Evolutionary conservation across 2,888 invertebrate genomes (phyloP), one percentile per base, ranked within the genome.

Genomic region (Ernsta delagoae): DNA sequence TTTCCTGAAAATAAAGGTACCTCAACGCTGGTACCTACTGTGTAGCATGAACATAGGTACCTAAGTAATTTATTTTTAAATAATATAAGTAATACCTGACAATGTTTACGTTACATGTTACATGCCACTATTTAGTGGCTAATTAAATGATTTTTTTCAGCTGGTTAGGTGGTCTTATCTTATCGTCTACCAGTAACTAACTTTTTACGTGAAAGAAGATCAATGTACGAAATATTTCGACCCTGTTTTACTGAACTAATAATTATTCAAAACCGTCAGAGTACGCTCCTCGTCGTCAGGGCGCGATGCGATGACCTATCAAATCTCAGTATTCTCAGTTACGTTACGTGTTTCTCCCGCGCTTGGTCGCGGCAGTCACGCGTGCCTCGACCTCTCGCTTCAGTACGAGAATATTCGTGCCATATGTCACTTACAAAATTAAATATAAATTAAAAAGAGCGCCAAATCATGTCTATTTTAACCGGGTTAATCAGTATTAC

Each of bases 341-440:
- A 48, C 41, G 50, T 54, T 62, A 56, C 56, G 71, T 73, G 73
- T 75, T 77, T 70, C 76, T 76, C 74, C 73, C 75, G 79, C 70
- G 72, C 72, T 73, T 72, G 75, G 72, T 74, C 64, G 67, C 78
- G 81, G 81, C 84, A 84, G 84, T 83, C 82, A 79, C 77, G 79
- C 79, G 81, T 70, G 3, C n/a, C 48, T 7, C 12, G 12, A 4
- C 48, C 12, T 16, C 75, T 62, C 68, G 68, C 57, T 57, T 24
- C 48, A 31, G 24, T 31, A 39, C 61, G 56, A 45, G 61, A 57
- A 48, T 63, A 68, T 63, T 39, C 50, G 62, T 57, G 62, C 68
- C 57, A 59, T 62, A 61, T 24, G 54, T 63, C 41, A 63, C 24
- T 68, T 59, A 56, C 11, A 31, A 62, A 61, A 56, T 65, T 67